Conservation (phyloP, 2,888 invertebrate species). For the Lysandra coridon region DNA sequence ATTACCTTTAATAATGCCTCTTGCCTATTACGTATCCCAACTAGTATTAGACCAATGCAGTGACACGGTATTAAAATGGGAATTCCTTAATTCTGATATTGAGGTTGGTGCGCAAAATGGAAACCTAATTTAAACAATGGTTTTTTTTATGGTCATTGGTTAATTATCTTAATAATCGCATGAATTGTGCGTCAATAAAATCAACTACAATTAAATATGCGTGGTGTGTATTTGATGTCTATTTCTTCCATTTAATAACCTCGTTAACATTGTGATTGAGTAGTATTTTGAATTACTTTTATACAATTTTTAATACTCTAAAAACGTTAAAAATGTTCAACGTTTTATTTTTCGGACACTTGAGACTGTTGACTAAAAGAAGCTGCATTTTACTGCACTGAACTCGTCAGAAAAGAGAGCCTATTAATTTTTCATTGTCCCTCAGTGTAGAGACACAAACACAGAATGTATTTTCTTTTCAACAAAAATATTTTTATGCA, state of each 20-base stretch:
- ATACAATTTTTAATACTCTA: not conserved
- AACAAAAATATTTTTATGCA: not conserved
- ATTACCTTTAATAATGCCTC: too few relatives aligned
- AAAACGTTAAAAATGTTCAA: not conserved
- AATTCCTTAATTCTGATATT: too few relatives aligned
- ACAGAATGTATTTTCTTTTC: slow-evolving; percentile 7
- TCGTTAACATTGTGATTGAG: too few relatives aligned
- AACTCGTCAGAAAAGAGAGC: slow-evolving; percentile 24
- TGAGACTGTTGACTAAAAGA: not conserved
- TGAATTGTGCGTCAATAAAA: not conserved
- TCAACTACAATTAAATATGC: not conserved
- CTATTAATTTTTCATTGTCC: slow-evolving; percentile 29
- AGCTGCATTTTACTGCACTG: slow-evolving; percentile 22
- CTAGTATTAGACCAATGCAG: too few relatives aligned
- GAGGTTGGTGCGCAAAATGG: too few relatives aligned
- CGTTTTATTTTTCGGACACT: slow-evolving; percentile 6
- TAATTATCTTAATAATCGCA: not conserved
- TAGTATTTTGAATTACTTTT: not conserved
- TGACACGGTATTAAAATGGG: too few relatives aligned
- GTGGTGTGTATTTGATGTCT: not conserved
- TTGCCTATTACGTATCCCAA: too few relatives aligned
- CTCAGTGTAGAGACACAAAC: slow-evolving; percentile 19
- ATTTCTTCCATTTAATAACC: too few relatives aligned
- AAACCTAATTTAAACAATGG: not conserved
- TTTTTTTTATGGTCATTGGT: not conserved